phyloP scores from a whole-genome alignment of 1,140 invertebrate genomes.

The Tetramorium simillimum region DNA sequence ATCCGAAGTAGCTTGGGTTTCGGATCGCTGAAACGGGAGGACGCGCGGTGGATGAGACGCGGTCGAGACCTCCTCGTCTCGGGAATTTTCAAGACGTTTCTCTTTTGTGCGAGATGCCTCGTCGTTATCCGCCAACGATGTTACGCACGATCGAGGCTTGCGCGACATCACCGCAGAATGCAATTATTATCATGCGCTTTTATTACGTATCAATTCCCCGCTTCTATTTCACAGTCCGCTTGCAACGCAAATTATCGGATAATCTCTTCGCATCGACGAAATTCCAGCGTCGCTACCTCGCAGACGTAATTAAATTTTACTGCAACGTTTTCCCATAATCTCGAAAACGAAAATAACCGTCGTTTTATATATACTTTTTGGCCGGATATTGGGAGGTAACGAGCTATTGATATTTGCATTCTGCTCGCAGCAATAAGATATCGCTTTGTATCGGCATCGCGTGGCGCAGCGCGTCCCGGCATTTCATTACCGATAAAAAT shows the following conservation, averaged over 20 bases:
- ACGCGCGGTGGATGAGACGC: not conserved
- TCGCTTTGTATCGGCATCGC: constrained; percentile 50
- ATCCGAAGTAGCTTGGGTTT: constrained; percentile 29
- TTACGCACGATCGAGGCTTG: not conserved
- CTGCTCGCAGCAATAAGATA: constrained; percentile 35
- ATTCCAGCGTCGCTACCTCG: constrained; percentile 14
- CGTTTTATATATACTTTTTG: constrained; percentile 31
- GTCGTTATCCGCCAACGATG: not conserved
- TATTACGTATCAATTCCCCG: constrained; percentile 26
- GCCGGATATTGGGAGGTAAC: constrained; percentile 63
- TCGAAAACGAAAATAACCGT: constrained; percentile 57
- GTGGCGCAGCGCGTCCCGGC: not conserved
- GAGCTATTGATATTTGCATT: constrained; percentile 65
- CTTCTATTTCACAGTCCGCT: constrained; percentile 43
- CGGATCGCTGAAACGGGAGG: not conserved
- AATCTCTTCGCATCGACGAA: constrained; percentile 13
- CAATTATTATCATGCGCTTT: constrained; percentile 40
- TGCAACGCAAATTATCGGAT: constrained; percentile 46
- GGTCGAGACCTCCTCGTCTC: not conserved
- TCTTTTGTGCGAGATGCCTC: not conserved
- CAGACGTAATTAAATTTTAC: constrained; percentile 47
- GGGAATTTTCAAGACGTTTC: constrained; percentile 8
- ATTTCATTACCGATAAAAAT: constrained; percentile 20
- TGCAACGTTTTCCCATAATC: constrained; percentile 26
- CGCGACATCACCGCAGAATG: not conserved